Conservation (phyloP, 2,797 vertebrate species). For the Characodon lateralis region DNA sequence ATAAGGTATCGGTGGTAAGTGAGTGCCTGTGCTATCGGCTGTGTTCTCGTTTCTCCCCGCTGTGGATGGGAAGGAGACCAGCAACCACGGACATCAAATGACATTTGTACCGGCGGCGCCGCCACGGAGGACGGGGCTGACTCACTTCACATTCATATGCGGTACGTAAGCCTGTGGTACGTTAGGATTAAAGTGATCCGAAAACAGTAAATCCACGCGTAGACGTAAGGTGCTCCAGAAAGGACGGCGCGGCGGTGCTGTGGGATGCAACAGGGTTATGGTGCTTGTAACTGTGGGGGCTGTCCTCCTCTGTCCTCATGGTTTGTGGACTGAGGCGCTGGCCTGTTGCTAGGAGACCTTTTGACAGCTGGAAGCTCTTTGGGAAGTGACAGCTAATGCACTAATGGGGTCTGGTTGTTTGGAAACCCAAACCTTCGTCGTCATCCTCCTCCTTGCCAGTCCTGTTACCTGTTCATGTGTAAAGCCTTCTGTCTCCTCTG, state of each 20-base stretch:
- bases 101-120: constrained; percentile 40
- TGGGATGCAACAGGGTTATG: constrained; percentile 62
- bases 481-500: constrained; percentile 44
- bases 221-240: constrained; percentile 24
- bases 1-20: constrained; percentile 56
- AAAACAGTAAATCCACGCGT: constrained; percentile 32
- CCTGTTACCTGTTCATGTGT: constrained; percentile 24
- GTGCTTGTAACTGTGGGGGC: constrained; percentile 22
- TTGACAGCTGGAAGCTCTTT: constrained; percentile 75
- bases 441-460: neutral
- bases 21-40: constrained; percentile 35
- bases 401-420: constrained; percentile 53
- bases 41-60: constrained; percentile 12
- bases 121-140: constrained; percentile 49
- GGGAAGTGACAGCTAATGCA: constrained; percentile 63
- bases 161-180: constrained; percentile 68
- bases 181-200: constrained; percentile 18
- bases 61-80: constrained; percentile 16
- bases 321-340: constrained; percentile 74
- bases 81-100: constrained; percentile 53
- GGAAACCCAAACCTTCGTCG: constrained; percentile 43
- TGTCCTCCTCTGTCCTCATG: constrained; percentile 22
- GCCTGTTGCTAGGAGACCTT: constrained; percentile 84
- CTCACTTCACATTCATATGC: constrained; percentile 63
- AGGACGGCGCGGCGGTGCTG: constrained; percentile 12